Conservation (phyloP, 2,113 vertebrate genomes). For the Dryoscopus gambensis region DNA sequence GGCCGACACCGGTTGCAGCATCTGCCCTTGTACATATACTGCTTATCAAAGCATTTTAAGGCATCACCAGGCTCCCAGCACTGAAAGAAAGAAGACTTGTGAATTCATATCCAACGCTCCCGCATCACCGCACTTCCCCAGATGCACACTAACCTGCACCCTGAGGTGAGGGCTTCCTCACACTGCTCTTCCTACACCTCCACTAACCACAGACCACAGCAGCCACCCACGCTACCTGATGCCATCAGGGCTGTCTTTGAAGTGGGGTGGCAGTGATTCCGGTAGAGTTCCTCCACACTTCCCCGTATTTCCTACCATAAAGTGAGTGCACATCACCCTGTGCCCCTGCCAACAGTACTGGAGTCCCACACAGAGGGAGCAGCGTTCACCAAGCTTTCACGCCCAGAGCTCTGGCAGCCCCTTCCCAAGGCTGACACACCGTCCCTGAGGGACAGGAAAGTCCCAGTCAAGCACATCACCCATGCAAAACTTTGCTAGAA, state of each 20-base stretch:
- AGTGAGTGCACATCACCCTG: neutral
- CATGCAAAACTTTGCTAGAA: neutral
- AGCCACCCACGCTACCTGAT: neutral
- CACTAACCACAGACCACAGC: conserved; percentile 13
- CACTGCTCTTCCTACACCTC: neutral
- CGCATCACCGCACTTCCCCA: rapidly evolving
- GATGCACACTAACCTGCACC: neutral
- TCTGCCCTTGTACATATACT: neutral
- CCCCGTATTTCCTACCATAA: neutral
- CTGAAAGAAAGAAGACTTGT: conserved; percentile 21
- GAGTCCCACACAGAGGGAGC: neutral
- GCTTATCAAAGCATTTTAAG: neutral
- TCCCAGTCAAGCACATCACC: neutral
- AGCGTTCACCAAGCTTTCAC: rapidly evolving
- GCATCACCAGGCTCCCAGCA: neutral
- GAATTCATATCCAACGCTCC: rapidly evolving
- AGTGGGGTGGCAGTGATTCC: neutral
- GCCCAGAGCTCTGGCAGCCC: neutral
- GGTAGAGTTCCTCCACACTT: neutral
- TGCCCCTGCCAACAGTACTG: neutral
- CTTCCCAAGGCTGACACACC: neutral
- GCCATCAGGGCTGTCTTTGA: neutral
- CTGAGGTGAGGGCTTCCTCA: neutral
- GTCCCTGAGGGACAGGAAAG: neutral
- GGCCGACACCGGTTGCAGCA: conserved; percentile 57